phyloP scores from a whole-genome alignment of 2,888 invertebrate genomes.

The Thyatira batis region DNA sequence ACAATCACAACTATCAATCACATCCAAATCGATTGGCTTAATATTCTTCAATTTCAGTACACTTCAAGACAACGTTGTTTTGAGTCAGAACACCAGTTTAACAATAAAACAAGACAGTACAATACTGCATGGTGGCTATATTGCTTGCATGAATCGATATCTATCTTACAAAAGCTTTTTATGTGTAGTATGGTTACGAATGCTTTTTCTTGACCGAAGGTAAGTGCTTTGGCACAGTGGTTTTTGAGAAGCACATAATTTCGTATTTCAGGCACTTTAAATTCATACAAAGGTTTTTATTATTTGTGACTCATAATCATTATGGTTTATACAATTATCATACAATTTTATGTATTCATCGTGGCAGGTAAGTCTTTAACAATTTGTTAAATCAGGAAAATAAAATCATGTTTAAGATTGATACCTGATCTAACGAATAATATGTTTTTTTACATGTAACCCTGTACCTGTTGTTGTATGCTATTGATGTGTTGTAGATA shows the following conservation, averaged over 20 bases:
- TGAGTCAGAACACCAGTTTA: slow-evolving; percentile 49
- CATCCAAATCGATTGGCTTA: slow-evolving; percentile 61
- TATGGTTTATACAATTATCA: too few species aligned
- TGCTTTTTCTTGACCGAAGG: slow-evolving; percentile 37
- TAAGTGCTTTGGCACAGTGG: slow-evolving; percentile 44
- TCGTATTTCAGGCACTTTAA: slow-evolving; percentile 1
- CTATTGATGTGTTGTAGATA: slow-evolving; percentile 1
- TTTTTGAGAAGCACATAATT: slow-evolving; percentile 22
- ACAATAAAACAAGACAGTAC: slow-evolving; percentile 54
- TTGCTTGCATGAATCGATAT: slow-evolving; percentile 73
- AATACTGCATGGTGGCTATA: slow-evolving; percentile 75
- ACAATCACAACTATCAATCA: slow-evolving; percentile 69
- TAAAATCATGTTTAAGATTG: neutral
- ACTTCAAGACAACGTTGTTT: slow-evolving; percentile 57
- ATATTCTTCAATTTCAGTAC: slow-evolving; percentile 54
- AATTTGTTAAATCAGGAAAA: too few species aligned
- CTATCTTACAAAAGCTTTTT: slow-evolving; percentile 70
- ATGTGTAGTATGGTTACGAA: slow-evolving; percentile 67
- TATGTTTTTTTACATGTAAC: too few species aligned
- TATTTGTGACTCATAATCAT: neutral
- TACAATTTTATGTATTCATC: neutral
- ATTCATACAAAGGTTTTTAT: neutral
- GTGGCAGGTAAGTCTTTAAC: neutral
- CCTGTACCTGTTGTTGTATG: neutral
- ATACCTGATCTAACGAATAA: too few species aligned